phyloP scores from a whole-genome alignment of 2,797 vertebrate species.

The Platyrinchus mystaceus region DNA sequence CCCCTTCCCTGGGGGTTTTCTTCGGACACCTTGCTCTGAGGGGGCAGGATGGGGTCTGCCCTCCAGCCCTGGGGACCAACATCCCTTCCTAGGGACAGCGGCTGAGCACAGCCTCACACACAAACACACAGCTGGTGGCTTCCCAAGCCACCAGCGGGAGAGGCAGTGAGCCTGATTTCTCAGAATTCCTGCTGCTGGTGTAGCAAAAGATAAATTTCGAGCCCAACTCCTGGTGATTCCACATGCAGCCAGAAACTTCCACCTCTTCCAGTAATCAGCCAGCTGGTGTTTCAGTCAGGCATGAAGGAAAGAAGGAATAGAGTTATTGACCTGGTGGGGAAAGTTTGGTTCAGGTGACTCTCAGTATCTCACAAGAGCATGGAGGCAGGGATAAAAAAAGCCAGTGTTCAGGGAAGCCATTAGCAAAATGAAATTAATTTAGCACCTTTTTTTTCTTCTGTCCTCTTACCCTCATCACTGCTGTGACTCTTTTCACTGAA shows the following conservation, averaged over 20 bases:
- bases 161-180: accelerated
- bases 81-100: background rate
- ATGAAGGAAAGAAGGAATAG: background rate
- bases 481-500: background rate
- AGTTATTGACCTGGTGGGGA: accelerated
- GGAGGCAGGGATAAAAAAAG: background rate
- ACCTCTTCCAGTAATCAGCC: background rate
- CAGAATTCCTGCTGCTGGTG: background rate
- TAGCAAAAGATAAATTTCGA: background rate
- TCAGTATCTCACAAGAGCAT: background rate
- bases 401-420: background rate
- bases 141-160: accelerated
- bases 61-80: background rate
- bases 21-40: accelerated
- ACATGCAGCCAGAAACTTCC: background rate
- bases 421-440: background rate
- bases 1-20: background rate
- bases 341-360: background rate
- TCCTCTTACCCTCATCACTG: background rate
- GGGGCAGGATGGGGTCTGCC: accelerated
- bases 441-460: background rate
- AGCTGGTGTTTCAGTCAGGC: background rate
- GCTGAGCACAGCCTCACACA: background rate
- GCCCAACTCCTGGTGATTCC: background rate
- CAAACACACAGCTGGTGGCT: accelerated